These are phyloP conservation scores for Cheumatopsyche charites DNA, from an alignment of 1,140 invertebrate genomes.

Conservation along the genomic window DNA sequence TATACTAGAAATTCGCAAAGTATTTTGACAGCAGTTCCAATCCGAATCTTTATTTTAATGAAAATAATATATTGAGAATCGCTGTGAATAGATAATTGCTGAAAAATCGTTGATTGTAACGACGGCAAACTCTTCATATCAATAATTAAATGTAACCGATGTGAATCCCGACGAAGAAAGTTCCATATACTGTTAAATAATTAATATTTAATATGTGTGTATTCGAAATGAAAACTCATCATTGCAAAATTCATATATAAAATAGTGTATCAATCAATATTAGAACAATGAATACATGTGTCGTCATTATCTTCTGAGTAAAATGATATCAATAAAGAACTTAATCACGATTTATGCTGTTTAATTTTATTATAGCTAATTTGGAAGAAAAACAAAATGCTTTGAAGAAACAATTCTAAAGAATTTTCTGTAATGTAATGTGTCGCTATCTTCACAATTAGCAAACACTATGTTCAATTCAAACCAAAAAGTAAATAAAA, in stretches of 20 bases:
- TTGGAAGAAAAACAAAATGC: too few relatives aligned
- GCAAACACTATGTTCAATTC: too few relatives aligned
- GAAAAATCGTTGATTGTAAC: not conserved
- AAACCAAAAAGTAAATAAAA: too few relatives aligned
- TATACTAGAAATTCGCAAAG: too few relatives aligned
- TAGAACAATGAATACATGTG: conserved; percentile 31
- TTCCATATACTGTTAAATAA: not conserved
- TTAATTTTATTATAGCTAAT: conserved; percentile 9
- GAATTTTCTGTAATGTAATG: too few relatives aligned
- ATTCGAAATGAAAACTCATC: conserved; percentile 7
- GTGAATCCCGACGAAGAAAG: not conserved
- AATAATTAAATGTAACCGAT: conserved; percentile 21
- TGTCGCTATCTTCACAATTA: too few relatives aligned
- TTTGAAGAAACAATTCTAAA: too few relatives aligned
- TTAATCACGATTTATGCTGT: not conserved
- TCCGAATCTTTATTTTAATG: too few relatives aligned
- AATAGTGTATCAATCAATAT: conserved; percentile 33
- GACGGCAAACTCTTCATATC: conserved; percentile 18
- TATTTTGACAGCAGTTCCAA: too few relatives aligned
- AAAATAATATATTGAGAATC: too few relatives aligned
- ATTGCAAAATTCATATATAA: not conserved
- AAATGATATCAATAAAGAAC: conserved; percentile 28
- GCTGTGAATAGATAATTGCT: not conserved
- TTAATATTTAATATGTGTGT: not conserved
- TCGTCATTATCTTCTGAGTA: conserved; percentile 31